Evolutionary conservation across 2,113 vertebrate genomes (phyloP).

Genomic region (Paratilapia polleni): DNA sequence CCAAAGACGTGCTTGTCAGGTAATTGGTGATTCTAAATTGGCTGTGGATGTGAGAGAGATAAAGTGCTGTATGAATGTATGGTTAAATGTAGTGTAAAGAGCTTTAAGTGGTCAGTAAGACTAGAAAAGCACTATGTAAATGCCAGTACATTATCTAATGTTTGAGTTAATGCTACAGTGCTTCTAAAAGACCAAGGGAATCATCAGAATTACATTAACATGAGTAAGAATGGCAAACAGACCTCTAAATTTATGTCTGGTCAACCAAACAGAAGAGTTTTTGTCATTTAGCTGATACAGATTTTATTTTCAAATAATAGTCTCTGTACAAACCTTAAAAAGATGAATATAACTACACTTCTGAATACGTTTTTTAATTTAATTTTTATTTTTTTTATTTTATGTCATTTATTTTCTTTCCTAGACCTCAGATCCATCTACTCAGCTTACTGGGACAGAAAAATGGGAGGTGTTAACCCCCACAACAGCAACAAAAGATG

Average conservation of each 20-base stretch:
- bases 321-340: neutral
- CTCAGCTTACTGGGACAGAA: conserved; percentile 91
- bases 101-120: neutral
- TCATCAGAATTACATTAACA: neutral
- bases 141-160: neutral
- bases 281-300: neutral
- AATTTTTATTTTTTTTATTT: too few species aligned
- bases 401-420: conserved; percentile 42
- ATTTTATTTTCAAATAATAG: neutral
- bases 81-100: neutral
- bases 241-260: neutral
- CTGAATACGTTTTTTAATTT: neutral
- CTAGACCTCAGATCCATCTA: conserved; percentile 90
- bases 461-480: conserved; percentile 96
- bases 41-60: neutral
- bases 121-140: neutral
- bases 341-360: neutral
- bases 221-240: neutral
- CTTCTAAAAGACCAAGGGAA: neutral
- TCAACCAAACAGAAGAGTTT: neutral
- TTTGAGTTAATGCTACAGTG: neutral
- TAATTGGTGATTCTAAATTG: neutral
- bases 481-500: conserved; percentile 88
- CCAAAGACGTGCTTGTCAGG: neutral
- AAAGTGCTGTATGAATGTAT: neutral